These are phyloP conservation scores for Probaryconus sp. DNA, from an alignment of 1,140 invertebrate genomes.

Conservation along the genomic window DNA sequence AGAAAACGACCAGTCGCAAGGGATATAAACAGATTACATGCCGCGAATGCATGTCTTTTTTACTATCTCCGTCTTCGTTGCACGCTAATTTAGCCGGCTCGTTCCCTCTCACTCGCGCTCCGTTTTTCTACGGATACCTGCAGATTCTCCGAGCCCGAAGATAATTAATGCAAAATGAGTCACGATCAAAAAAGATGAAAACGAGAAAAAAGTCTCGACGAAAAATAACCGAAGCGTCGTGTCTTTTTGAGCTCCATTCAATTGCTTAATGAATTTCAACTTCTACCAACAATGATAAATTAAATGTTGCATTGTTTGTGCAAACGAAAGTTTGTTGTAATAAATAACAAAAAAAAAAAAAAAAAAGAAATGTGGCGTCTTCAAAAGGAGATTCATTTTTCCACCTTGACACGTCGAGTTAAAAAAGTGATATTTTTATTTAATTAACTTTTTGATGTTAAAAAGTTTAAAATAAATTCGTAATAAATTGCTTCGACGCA, in stretches of 20 bases:
- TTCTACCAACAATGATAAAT: not conserved
- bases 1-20: conserved; percentile 61
- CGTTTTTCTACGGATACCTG: conserved; percentile 57
- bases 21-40: conserved; percentile 70
- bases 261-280: conserved; percentile 21
- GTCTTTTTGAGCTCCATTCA: conserved; percentile 16
- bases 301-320: too few relatives aligned
- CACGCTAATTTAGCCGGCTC: too few relatives aligned
- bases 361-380: too few relatives aligned
- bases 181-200: conserved; percentile 52
- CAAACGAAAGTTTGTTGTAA: too few relatives aligned
- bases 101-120: conserved; percentile 43
- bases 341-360: too few relatives aligned
- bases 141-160: conserved; percentile 55
- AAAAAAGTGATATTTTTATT: too few relatives aligned
- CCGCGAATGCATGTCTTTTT: conserved; percentile 63
- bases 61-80: conserved; percentile 38
- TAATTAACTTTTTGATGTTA: too few relatives aligned
- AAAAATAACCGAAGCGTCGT: conserved; percentile 14
- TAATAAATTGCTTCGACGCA: too few relatives aligned
- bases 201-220: conserved; percentile 17
- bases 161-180: conserved; percentile 66
- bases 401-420: too few relatives aligned
- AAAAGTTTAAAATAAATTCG: too few relatives aligned
- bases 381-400: too few relatives aligned